Conservation (phyloP, 2,888 invertebrate species). For the Sminthurides aquaticus region DNA sequence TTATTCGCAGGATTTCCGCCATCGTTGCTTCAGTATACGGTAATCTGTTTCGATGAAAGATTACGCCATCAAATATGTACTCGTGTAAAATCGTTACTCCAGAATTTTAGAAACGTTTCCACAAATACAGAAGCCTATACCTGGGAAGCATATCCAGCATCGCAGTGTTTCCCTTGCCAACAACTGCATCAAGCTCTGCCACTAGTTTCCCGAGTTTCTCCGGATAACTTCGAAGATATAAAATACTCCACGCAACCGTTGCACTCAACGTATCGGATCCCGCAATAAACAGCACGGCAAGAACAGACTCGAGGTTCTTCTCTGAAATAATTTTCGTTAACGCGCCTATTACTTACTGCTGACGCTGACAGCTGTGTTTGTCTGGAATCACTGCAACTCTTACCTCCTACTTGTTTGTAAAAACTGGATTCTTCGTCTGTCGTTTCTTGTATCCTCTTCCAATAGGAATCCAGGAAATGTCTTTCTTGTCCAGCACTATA, state of each 20-base stretch:
- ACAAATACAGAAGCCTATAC: too few species aligned
- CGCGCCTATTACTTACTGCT: neutral
- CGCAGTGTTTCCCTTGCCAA: too few species aligned
- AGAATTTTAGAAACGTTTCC: too few species aligned
- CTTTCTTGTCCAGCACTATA: neutral
- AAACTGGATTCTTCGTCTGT: conserved; percentile 31
- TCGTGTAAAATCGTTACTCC: too few species aligned
- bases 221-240: conserved; percentile 54
- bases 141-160: too few species aligned
- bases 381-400: too few species aligned
- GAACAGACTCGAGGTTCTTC: neutral
- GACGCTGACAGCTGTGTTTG: too few species aligned
- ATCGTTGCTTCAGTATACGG: neutral
- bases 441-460: conserved; percentile 26
- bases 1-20: neutral
- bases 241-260: conserved; percentile 28
- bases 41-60: too few species aligned
- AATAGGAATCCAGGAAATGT: conserved; percentile 28
- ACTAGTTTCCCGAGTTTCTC: conserved; percentile 56
- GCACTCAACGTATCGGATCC: conserved; percentile 34
- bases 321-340: neutral
- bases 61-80: too few species aligned
- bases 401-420: conserved; percentile 32
- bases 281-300: conserved; percentile 11
- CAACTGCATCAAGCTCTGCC: too few species aligned